Percentiles rank a stretch among this genome's conserved stretches.
phyloP scores from a whole-genome alignment of 2,888 invertebrate species.

The Leptura quadrifasciata region DNA sequence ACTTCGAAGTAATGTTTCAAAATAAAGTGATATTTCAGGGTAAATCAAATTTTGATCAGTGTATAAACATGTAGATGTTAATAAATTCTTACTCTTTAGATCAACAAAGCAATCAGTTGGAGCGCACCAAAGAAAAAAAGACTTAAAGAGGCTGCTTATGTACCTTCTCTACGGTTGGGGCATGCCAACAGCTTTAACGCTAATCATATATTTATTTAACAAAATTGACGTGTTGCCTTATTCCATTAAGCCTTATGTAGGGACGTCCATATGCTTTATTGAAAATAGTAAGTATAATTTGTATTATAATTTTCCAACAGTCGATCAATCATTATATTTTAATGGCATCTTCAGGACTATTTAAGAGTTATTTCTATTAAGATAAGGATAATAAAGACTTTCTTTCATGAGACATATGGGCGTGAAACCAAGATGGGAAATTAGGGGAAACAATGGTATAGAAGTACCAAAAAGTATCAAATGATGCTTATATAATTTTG shows the following conservation, averaged over 20 bases:
- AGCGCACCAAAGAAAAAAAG: conserved; percentile 73
- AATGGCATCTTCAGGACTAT: too few species aligned
- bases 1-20: too few species aligned
- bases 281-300: conserved; percentile 71
- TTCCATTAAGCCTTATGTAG: conserved; percentile 78
- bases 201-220: conserved; percentile 77
- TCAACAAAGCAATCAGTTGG: conserved; percentile 65
- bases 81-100: conserved; percentile 51
- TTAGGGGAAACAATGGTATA: too few species aligned
- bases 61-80: not conserved
- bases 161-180: conserved; percentile 86
- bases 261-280: conserved; percentile 79
- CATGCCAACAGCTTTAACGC: conserved; percentile 77
- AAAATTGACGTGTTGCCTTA: conserved; percentile 73
- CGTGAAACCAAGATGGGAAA: too few species aligned
- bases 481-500: too few species aligned
- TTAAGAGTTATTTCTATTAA: too few species aligned
- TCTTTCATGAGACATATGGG: too few species aligned
- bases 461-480: too few species aligned
- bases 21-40: too few species aligned
- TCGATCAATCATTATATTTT: too few species aligned
- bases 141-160: conserved; percentile 77
- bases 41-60: not conserved
- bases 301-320: too few species aligned
- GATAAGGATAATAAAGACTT: too few species aligned